phyloP scores from a whole-genome alignment of 2,797 vertebrate genomes.

The Emys orbicularis region DNA sequence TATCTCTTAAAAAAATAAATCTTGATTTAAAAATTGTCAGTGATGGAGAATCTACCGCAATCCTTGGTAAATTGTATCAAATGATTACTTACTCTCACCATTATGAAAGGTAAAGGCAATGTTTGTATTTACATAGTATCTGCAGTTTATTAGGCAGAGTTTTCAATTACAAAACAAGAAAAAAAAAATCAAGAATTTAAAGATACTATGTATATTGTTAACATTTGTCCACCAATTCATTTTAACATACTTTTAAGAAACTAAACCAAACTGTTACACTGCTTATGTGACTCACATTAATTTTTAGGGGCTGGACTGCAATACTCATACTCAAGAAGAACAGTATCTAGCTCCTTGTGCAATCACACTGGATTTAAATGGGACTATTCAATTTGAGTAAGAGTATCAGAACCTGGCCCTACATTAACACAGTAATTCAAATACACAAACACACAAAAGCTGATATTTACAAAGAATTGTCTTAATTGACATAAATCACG shows the following conservation, averaged over 20 bases:
- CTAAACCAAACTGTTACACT: background rate
- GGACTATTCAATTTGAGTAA: background rate
- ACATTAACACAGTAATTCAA: background rate
- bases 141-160: background rate
- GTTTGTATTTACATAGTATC: background rate
- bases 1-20: background rate
- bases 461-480: background rate
- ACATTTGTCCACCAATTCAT: background rate
- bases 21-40: background rate
- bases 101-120: background rate
- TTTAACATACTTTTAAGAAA: background rate
- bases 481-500: background rate
- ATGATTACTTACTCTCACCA: background rate
- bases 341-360: background rate
- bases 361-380: background rate
- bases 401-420: background rate
- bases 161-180: background rate
- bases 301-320: background rate
- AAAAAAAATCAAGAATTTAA: background rate
- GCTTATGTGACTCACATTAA: background rate
- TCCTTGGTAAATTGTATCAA: background rate
- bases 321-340: background rate
- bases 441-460: background rate
- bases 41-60: background rate
- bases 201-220: background rate